phyloP scores from a whole-genome alignment of 2,797 vertebrate genomes.

The Decapterus maruadsi region DNA sequence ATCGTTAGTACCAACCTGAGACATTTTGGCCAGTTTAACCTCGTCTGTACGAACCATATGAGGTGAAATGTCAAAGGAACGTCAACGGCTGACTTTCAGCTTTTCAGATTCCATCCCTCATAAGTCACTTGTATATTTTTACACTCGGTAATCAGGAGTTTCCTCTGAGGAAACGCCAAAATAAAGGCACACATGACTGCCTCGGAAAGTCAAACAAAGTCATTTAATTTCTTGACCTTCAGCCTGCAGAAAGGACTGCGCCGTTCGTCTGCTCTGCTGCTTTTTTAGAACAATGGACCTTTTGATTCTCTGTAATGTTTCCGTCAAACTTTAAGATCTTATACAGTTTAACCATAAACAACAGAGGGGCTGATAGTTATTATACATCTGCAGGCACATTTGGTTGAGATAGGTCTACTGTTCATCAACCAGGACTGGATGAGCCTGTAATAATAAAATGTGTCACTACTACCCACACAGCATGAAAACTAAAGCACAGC shows the following conservation, averaged over 20 bases:
- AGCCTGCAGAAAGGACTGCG: constrained; percentile 32
- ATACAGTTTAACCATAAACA: constrained; percentile 11
- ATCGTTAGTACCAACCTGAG: constrained; percentile 11
- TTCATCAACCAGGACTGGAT: background rate
- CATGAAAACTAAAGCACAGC: background rate
- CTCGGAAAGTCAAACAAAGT: constrained; percentile 65
- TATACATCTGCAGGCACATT: background rate
- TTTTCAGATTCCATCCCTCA: constrained; percentile 53
- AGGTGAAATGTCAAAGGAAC: constrained; percentile 23
- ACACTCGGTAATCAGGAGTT: constrained; percentile 54
- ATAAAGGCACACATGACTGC: constrained; percentile 64
- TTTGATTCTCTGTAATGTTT: constrained; percentile 5
- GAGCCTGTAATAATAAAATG: background rate
- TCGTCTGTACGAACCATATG: background rate
- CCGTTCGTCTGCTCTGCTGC: constrained; percentile 18
- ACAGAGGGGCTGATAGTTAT: background rate
- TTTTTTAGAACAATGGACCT: constrained; percentile 27
- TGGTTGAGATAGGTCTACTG: background rate
- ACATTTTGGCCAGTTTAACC: background rate
- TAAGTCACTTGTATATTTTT: constrained; percentile 63
- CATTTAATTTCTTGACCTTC: constrained; percentile 67
- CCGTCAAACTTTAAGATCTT: constrained; percentile 32
- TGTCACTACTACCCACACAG: background rate
- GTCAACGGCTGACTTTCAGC: constrained; percentile 34
- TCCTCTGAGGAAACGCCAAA: constrained; percentile 68